Evolutionary conservation across 2,888 invertebrate genomes (phyloP).

Genomic region (Autographa pulchrina): DNA sequence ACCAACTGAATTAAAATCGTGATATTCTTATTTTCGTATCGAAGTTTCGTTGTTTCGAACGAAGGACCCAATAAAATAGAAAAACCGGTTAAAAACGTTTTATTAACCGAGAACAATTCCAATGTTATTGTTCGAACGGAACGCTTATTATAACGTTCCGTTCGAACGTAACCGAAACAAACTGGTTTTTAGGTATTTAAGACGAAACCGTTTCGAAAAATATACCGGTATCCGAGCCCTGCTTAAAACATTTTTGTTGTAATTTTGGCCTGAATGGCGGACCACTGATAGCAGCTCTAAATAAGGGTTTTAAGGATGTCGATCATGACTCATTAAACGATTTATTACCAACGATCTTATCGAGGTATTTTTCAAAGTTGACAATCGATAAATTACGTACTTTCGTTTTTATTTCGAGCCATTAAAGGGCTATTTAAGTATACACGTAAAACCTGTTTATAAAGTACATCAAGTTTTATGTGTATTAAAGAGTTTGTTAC

Average conservation of each 20-base stretch:
- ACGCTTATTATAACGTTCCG: too few species aligned
- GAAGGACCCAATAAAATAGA: too few species aligned
- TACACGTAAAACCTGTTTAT: conserved; percentile 1
- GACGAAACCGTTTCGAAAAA: too few species aligned
- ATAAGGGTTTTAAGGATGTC: background rate
- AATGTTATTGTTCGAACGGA: too few species aligned
- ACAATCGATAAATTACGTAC: conserved; percentile 4
- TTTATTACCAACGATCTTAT: conserved; percentile 2
- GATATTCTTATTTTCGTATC: too few species aligned
- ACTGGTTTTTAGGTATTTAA: too few species aligned
- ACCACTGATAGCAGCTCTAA: background rate
- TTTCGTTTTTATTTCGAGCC: conserved; percentile 2
- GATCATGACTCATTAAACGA: conserved; percentile 4
- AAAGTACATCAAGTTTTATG: background rate
- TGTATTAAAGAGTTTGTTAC: background rate
- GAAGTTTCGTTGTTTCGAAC: too few species aligned
- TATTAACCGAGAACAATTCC: too few species aligned
- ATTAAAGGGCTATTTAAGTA: conserved; percentile 4
- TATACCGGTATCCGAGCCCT: too few species aligned
- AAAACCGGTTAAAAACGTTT: too few species aligned
- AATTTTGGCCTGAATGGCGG: background rate
- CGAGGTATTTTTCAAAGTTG: conserved; percentile 4
- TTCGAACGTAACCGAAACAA: too few species aligned
- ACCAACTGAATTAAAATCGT: too few species aligned
- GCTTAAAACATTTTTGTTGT: background rate